Base-by-base conservation (phyloP, 2,888 invertebrate species). In the Tuberolachnus salignus region DNA sequence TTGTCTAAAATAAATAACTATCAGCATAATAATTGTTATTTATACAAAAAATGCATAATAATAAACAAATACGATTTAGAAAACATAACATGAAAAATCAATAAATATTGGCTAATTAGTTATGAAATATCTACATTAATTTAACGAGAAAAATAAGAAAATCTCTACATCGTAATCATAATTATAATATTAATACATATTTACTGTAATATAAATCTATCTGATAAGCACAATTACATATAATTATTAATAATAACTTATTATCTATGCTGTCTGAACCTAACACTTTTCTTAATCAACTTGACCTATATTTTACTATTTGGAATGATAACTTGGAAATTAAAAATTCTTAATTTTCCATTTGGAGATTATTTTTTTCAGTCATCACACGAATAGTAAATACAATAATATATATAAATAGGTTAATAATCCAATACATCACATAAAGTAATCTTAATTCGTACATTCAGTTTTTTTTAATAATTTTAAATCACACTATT, bases 401-500 rank as follows among this genome's bases (percentile, higher is more conserved):
- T 55, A 26, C 14, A 70, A 55, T 55, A 21, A 61, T 14, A 59
- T 59, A 72, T 14, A 72, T 26, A 49, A 59, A 59, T 21, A 51
- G 8, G 13, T 72, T 26, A 61, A 42, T 26, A 61, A 42, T 49
- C 49, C 49, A 61, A 49, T 51, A 51, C 3, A 72, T 64, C n/a
- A 74, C 74, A 74, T 64, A 51, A 42, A 42, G 44, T 13, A 53
- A 61, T 42, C 8, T 64, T 74, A 74, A 74, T 74, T 74, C 64
- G 53, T 44, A 53, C 11, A 16, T 53, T 74, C 46, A 44, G 44
- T 53, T 53, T 49, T 53, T 49, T 14, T 61, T 34, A 61, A 11
- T 11, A 61, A 11, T 11, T 59, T 10, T 59, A 59, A 11, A 74
- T 14, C 21, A 21, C 34, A 49, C 21, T 53, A 44, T 64, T n/a